Base-by-base conservation (phyloP, 1,140 invertebrate genomes). In the Pteromalus puparum region DNA sequence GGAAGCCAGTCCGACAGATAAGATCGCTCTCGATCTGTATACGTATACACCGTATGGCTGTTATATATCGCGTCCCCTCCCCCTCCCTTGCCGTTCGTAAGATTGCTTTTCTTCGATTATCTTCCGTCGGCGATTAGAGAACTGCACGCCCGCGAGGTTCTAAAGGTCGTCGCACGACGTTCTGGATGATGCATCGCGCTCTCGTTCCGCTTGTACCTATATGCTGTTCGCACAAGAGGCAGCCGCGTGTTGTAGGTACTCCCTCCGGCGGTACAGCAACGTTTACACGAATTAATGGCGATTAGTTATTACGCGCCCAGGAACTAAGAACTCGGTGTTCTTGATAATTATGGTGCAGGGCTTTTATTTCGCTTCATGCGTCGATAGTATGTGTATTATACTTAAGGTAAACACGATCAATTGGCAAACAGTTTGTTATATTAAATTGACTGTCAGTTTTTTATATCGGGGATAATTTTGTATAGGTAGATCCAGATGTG, bases 111-210 rank as follows among this genome's bases (percentile, higher is more conserved):
- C 68, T 28, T 30, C 21, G 18, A 61, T 61, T 61, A 61, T n/a
- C 53, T 61, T 61, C 18, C 53, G 53, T 7, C 18, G 18, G 21
- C 53, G 53, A 21, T 21, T 61, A n/a, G 53, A 21, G 18, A n/a
- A 61, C 15, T 7, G 53, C 3, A 7, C 6, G 53, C 53, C 53
- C 53, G 3, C 30, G 53, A 61, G 53, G 53, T 61, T n/a, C 21
- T 7, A 61, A 61, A 61, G 53, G 53, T 61, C 53, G 18, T 61
- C 53, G 18, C 21, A 6, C 53, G 18, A 61, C 18, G 21, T 61
- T n/a, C 53, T 15, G 65, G 65, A 34, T 73, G 70, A 73, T 73
- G 3, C 70, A 73, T 70, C 30, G 70, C 30, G 70, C 26, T 34
- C 70, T 48, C 46, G 46, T 42, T 42, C 9, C 38, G 38, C 38